Evolutionary conservation across 1,140 invertebrate species (phyloP).

Genomic region (Drosophila rhopaloa): DNA sequence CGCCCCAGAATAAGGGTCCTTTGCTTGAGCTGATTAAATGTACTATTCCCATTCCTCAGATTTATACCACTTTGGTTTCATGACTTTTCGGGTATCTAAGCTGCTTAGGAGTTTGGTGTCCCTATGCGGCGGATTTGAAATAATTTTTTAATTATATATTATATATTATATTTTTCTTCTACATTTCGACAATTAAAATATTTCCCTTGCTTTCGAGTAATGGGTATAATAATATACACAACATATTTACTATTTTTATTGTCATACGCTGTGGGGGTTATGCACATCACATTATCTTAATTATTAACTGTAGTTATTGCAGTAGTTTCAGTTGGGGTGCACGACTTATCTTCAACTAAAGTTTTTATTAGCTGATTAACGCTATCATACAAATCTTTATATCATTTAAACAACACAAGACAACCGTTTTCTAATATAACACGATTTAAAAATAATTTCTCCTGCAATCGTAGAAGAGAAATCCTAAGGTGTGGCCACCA

Average conservation of each 20-base stretch:
- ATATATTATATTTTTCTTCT: too few relatives aligned
- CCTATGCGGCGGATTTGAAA: constrained; percentile 4
- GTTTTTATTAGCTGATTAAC: background rate
- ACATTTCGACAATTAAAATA: too few relatives aligned
- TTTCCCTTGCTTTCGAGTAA: too few relatives aligned
- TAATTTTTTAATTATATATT: constrained; percentile 1
- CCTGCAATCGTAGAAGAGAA: background rate
- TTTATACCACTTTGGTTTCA: constrained; percentile 9
- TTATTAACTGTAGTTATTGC: too few relatives aligned
- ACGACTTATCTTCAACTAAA: too few relatives aligned
- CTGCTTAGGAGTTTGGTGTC: constrained; percentile 50
- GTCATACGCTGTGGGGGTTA: too few relatives aligned
- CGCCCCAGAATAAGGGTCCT: constrained; percentile 37
- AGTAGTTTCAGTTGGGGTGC: too few relatives aligned
- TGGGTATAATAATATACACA: too few relatives aligned
- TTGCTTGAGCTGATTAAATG: constrained; percentile 14
- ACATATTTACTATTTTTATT: too few relatives aligned
- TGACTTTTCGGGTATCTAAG: constrained; percentile 54
- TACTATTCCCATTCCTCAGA: background rate
- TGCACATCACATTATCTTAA: too few relatives aligned
- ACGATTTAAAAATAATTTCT: background rate
- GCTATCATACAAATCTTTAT: background rate
- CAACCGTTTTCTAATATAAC: background rate
- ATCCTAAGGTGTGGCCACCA: background rate
- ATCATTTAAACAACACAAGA: too few relatives aligned